Evolutionary conservation across 2,888 invertebrate genomes (phyloP).

Genomic region (Sycophila texana): DNA sequence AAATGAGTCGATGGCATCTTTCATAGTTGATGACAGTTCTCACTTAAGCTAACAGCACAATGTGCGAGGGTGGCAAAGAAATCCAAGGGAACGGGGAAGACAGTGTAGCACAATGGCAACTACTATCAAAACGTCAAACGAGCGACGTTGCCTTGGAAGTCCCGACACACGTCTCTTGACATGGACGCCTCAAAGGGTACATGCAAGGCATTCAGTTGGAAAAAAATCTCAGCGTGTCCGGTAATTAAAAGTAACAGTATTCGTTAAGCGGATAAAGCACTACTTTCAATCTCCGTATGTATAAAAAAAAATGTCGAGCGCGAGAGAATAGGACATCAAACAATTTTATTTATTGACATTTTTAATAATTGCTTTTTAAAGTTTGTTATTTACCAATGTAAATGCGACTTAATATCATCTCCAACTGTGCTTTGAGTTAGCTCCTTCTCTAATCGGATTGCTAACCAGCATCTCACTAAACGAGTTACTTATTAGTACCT

Average conservation of each 20-base stretch:
- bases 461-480: too few relatives aligned
- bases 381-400: too few relatives aligned
- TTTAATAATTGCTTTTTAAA: too few relatives aligned
- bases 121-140: constrained; percentile 39
- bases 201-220: constrained; percentile 20
- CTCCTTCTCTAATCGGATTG: too few relatives aligned
- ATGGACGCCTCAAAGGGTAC: constrained; percentile 21
- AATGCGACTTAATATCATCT: too few relatives aligned
- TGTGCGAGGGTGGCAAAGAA: constrained; percentile 28
- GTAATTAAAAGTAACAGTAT: constrained; percentile 48
- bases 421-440: too few relatives aligned
- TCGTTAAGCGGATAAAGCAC: constrained; percentile 27
- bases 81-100: constrained; percentile 12
- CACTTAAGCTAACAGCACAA: constrained; percentile 30
- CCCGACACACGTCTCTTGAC: constrained; percentile 8
- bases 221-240: constrained; percentile 33
- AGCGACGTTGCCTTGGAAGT: constrained; percentile 25
- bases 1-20: not conserved
- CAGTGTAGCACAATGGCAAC: constrained; percentile 21
- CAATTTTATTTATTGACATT: too few relatives aligned
- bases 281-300: not conserved
- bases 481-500: too few relatives aligned
- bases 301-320: too few relatives aligned
- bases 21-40: constrained; percentile 45
- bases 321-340: too few relatives aligned